Percentiles rank a stretch among this genome's conserved stretches.
Evolutionary conservation across 1,140 invertebrate genomes (phyloP).

Genomic region (Propsilocerus akamusi): DNA sequence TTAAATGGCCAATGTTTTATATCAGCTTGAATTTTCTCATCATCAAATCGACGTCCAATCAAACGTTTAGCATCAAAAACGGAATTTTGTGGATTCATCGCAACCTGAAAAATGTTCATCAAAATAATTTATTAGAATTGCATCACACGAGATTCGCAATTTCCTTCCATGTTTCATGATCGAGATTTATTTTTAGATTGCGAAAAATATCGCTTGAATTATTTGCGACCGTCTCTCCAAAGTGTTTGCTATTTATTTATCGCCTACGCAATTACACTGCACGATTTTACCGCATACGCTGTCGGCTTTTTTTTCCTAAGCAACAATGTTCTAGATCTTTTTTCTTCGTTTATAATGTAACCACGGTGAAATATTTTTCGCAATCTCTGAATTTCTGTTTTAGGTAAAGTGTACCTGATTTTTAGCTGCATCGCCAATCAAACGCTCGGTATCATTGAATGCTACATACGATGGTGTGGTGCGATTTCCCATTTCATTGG

Average conservation of each 20-base stretch:
- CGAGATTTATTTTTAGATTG: neutral
- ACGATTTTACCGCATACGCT: neutral
- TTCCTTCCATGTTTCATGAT: neutral
- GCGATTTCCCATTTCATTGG: constrained; percentile 85
- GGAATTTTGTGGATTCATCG: constrained; percentile 73
- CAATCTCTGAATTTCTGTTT: too few species aligned
- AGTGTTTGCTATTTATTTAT: neutral
- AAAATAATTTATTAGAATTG: neutral
- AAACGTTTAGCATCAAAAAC: constrained; percentile 68
- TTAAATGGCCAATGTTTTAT: constrained; percentile 67
- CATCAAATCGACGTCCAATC: constrained; percentile 59
- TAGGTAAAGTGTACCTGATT: constrained; percentile 15
- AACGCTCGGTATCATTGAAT: constrained; percentile 62
- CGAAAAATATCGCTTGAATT: neutral
- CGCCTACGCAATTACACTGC: neutral
- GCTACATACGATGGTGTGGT: constrained; percentile 85
- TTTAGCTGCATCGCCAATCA: too few species aligned
- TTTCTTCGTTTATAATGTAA: too few species aligned
- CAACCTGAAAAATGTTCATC: constrained; percentile 25
- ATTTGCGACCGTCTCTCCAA: neutral
- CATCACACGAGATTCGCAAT: neutral
- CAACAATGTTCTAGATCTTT: too few species aligned
- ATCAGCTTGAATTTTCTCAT: constrained; percentile 52
- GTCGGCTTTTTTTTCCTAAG: too few species aligned
- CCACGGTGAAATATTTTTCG: too few species aligned